Evolutionary conservation across 2,797 vertebrate species (phyloP).

Genomic region (Tadarida brasiliensis): DNA sequence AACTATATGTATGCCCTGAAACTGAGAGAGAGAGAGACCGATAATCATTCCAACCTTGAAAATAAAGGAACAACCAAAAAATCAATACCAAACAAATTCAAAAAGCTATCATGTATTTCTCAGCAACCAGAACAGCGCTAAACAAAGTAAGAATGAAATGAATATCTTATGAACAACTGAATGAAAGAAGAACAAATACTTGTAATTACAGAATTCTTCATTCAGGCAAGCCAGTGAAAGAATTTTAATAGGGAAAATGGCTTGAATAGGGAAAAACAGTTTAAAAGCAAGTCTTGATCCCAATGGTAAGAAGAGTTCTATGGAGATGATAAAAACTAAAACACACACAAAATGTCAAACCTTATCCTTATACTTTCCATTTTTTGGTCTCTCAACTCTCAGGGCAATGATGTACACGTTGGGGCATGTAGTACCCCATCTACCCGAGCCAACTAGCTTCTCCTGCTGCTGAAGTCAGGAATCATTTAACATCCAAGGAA

Average conservation of each 20-base stretch:
- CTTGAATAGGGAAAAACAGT: background rate
- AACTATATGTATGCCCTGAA: background rate
- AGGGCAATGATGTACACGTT: background rate
- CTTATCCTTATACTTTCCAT: background rate
- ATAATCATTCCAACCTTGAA: background rate
- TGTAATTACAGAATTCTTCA: background rate
- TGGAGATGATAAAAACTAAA: background rate
- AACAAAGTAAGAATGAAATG: conserved; percentile 25
- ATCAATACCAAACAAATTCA: background rate
- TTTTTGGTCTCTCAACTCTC: background rate
- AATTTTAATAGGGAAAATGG: background rate
- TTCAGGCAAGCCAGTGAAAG: background rate
- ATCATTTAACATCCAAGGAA: background rate
- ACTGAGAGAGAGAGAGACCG: background rate
- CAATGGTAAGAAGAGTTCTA: background rate
- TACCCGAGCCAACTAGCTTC: background rate
- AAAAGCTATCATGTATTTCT: background rate
- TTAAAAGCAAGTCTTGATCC: conserved; percentile 29
- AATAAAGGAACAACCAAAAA: conserved; percentile 3
- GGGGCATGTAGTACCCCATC: background rate
- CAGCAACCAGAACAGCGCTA: background rate
- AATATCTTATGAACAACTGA: background rate
- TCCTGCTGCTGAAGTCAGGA: background rate
- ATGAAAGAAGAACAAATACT: background rate
- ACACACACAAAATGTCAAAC: background rate